A percentile compares a stretch with the other conserved stretches of the same genome.
Conservation (phyloP, 1,140 invertebrate species). For the Listronotus bonariensis region DNA sequence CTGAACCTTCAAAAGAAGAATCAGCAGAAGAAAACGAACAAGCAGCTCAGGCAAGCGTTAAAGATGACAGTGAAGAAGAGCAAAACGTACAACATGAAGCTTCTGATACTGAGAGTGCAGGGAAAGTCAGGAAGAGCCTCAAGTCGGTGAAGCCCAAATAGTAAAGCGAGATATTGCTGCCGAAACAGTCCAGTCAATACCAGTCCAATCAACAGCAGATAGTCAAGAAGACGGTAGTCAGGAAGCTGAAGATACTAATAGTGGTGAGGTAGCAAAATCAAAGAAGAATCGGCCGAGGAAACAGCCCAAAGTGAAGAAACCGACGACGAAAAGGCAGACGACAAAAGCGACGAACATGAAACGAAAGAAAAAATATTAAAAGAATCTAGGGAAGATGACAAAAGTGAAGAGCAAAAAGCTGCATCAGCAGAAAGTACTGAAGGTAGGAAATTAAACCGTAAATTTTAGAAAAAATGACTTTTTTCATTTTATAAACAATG, state of each 20-base stretch:
- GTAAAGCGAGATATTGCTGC: constrained; percentile 14
- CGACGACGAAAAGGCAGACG: constrained; percentile 1
- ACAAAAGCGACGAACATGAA: constrained; percentile 1
- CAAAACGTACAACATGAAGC: constrained; percentile 25
- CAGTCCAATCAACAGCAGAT: constrained; percentile 9
- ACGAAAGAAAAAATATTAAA: constrained; percentile 10
- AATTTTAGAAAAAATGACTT: neutral
- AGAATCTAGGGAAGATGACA: constrained; percentile 4
- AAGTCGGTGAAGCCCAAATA: constrained; percentile 29
- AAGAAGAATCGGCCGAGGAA: constrained; percentile 34
- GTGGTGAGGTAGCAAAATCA: constrained; percentile 23
- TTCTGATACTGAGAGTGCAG: constrained; percentile 21
- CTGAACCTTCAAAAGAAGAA: constrained; percentile 31
- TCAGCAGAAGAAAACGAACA: constrained; percentile 19
- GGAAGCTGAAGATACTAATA: constrained; percentile 38
- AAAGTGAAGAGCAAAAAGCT: neutral
- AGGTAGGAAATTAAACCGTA: constrained; percentile 39
- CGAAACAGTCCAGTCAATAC: constrained; percentile 8
- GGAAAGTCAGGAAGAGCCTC: constrained; percentile 15
- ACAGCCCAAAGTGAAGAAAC: constrained; percentile 46
- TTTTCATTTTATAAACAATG: neutral
- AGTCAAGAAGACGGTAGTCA: constrained; percentile 22
- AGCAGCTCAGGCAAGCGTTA: constrained; percentile 13
- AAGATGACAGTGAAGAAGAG: constrained; percentile 24
- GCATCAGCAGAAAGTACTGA: constrained; percentile 38